These are phyloP conservation scores for Salvelinus sp. DNA, from an alignment of 2,113 vertebrate species.

Conservation along the genomic window DNA sequence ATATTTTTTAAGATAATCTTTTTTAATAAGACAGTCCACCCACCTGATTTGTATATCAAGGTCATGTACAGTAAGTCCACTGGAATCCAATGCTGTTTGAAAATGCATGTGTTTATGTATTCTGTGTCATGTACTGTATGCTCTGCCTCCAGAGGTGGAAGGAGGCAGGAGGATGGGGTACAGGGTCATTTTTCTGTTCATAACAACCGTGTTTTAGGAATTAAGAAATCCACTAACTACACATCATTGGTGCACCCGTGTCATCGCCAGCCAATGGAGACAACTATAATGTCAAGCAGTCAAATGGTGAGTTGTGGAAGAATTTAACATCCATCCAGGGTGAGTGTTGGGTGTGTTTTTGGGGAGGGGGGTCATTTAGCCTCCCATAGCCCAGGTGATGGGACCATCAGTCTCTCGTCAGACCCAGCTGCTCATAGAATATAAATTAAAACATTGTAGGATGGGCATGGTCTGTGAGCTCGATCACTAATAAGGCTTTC, in stretches of 20 bases:
- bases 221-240: too few relatives aligned
- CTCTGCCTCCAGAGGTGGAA: too few relatives aligned
- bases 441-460: slow-evolving; percentile 79
- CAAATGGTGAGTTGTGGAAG: neutral
- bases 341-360: neutral
- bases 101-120: too few relatives aligned
- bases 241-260: too few relatives aligned
- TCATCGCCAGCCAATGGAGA: neutral
- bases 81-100: too few relatives aligned
- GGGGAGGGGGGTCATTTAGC: slow-evolving; percentile 39
- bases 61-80: too few relatives aligned
- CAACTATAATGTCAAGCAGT: neutral
- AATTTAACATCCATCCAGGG: neutral
- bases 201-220: too few relatives aligned
- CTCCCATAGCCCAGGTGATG: slow-evolving; percentile 48
- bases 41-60: too few relatives aligned
- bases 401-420: slow-evolving; percentile 76
- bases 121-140: too few relatives aligned
- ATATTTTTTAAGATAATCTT: too few relatives aligned
- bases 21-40: too few relatives aligned
- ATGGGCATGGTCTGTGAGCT: slow-evolving; percentile 68
- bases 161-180: too few relatives aligned
- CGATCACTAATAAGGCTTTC: slow-evolving; percentile 82
- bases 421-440: slow-evolving; percentile 78
- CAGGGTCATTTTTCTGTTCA: slow-evolving; percentile 5